These are phyloP conservation scores for Simalia tracyae DNA, from an alignment of 2,797 vertebrate species.

Conservation along the genomic window DNA sequence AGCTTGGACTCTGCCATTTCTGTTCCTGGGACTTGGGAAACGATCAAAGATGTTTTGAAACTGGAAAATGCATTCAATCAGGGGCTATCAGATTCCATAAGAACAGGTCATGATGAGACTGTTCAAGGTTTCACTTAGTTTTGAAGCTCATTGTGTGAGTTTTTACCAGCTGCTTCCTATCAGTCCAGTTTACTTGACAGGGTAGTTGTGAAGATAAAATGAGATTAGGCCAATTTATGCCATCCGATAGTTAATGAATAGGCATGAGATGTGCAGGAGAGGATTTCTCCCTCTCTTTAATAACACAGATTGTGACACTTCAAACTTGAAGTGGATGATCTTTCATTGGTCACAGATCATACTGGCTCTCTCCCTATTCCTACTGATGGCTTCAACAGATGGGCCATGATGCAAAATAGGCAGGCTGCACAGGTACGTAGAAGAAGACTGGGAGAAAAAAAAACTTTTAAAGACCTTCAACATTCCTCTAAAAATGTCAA, in stretches of 20 bases:
- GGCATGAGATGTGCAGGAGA: too few species aligned
- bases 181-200: not conserved
- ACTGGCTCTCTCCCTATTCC: not conserved
- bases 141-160: not conserved
- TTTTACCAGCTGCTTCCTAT: not conserved
- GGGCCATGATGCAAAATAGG: not conserved
- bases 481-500: not conserved
- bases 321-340: not conserved
- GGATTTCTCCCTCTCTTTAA: not conserved
- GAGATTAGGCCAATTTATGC: not conserved
- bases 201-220: not conserved
- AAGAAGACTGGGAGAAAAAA: not conserved
- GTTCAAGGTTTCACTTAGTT: not conserved
- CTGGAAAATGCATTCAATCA: not conserved
- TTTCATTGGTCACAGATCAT: not conserved
- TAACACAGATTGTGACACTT: not conserved
- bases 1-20: not conserved
- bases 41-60: not conserved
- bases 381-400: not conserved
- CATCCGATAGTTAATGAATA: not conserved
- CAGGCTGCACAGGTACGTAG: not conserved
- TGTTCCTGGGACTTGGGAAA: not conserved
- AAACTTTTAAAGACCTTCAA: not conserved
- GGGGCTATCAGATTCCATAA: not conserved
- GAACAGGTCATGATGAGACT: not conserved